These are phyloP conservation scores for Theonella swinhoei DNA, from an alignment of 37 sponge, comb jelly and placozoan genomes.

Conservation along the genomic window DNA sequence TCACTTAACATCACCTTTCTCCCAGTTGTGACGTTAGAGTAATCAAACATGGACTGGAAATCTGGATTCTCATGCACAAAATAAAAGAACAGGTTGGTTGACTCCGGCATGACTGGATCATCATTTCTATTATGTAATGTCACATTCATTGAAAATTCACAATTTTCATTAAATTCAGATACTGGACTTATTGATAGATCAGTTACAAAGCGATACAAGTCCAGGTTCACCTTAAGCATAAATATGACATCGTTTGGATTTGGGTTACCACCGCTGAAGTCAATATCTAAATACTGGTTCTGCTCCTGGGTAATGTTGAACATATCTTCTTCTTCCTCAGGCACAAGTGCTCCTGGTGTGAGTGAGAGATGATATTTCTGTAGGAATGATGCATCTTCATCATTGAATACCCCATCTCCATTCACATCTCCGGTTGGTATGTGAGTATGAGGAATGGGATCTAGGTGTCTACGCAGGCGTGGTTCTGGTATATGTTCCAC, in stretches of 20 bases:
- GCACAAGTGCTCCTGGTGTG: not conserved
- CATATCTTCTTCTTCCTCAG: not conserved
- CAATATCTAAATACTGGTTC: too few relatives aligned
- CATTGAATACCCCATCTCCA: conserved; percentile 72
- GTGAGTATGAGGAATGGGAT: not conserved
- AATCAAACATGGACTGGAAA: conserved; percentile 62
- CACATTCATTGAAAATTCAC: conserved; percentile 27
- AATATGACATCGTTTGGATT: conserved; percentile 76
- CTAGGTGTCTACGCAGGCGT: not conserved
- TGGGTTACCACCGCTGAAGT: conserved; percentile 51
- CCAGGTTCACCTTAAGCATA: conserved; percentile 59
- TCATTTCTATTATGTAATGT: conserved; percentile 11
- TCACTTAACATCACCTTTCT: conserved; percentile 6
- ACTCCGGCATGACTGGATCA: conserved; percentile 3
- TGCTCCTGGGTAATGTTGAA: conserved; percentile 14
- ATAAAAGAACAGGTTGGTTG: conserved; percentile 48
- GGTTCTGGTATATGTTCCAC: not conserved
- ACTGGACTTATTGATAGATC: conserved; percentile 5
- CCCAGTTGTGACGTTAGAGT: conserved; percentile 29
- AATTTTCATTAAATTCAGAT: conserved; percentile 11
- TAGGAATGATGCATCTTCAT: conserved; percentile 54
- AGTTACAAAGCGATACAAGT: conserved; percentile 41
- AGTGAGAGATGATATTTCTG: conserved; percentile 46
- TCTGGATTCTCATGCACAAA: conserved; percentile 37
- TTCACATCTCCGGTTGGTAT: conserved; percentile 74